Evolutionary conservation across 2,888 invertebrate genomes (phyloP), one percentile per base, ranked within the genome.

Genomic region (Chrysodeixis includens): DNA sequence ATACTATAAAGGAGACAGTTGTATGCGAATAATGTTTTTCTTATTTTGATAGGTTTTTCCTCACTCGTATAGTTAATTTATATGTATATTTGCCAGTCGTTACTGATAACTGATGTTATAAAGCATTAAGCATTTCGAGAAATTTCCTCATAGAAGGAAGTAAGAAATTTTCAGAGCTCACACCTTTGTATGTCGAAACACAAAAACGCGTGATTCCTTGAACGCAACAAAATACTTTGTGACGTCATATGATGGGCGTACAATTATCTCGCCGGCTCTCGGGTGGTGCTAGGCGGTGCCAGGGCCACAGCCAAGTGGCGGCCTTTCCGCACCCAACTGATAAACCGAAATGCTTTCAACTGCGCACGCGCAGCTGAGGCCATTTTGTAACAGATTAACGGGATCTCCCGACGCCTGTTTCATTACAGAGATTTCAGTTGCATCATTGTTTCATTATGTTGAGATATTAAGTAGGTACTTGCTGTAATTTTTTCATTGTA

Each of bases 201-300:
- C 56, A 76, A 71, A 68, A 66, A 76, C 62, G 16, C 49, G 57
- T 76, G 71, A 83, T 84, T 79, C 81, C 76, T 81, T 74, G 72
- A 78, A 69, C 65, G 55, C 62, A 64, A 80, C 70, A 71, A 75
- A 77, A 81, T 69, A 55, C 66, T 70, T 59, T 62, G 72, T 76
- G 76, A 73, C 72, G 85, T 84, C 79, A 76, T 75, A 74, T 79
- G 82, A 86, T 90, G 88, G 90, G 90, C 88, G 89, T 88, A 83
- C 81, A 85, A 86, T 88, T 89, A 90, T 90, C 89, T 89, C 78
- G 82, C 56, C 72, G 72, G 58, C 49, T 73, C 72, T 74, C 74
- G 77, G 81, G 78, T 86, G 85, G 91, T 92, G 85, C 90, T 89
- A 88, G 89, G 88, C 88, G 87, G 92, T 91, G 84, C 90, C 91